Conservation (phyloP, 2,113 vertebrate species). For the Pavo muticus region DNA sequence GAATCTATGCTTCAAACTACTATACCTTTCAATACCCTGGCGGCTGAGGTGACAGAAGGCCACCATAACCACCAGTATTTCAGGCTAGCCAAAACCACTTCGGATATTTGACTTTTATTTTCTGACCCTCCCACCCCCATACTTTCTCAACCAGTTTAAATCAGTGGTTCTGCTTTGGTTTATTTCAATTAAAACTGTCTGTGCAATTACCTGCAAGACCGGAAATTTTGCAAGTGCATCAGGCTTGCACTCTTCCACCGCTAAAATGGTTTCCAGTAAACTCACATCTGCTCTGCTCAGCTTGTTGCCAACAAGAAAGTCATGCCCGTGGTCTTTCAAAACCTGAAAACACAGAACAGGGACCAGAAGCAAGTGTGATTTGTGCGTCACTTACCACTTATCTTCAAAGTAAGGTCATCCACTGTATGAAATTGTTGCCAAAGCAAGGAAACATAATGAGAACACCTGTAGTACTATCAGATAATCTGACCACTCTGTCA, state of each 20-base stretch:
- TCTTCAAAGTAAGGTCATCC: background rate
- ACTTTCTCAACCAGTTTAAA: background rate
- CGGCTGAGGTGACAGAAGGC: background rate
- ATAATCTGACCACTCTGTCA: background rate
- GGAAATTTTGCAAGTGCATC: slow-evolving; percentile 78
- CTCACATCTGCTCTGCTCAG: slow-evolving; percentile 85
- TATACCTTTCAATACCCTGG: background rate
- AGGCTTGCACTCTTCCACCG: slow-evolving; percentile 82
- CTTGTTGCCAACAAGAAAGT: slow-evolving; percentile 83
- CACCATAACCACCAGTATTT: background rate
- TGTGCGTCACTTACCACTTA: rapidly evolving
- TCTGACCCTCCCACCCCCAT: background rate
- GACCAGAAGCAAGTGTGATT: background rate
- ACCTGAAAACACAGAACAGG: slow-evolving; percentile 63
- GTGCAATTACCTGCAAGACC: slow-evolving; percentile 79
- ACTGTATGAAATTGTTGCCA: background rate
- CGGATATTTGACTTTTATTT: background rate
- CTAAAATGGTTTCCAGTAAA: slow-evolving; percentile 82
- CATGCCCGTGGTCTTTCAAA: slow-evolving; percentile 61
- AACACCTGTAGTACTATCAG: background rate
- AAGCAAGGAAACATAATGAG: background rate
- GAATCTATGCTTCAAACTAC: background rate
- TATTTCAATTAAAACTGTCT: background rate
- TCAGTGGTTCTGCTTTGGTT: background rate
- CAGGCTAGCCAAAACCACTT: background rate